phyloP scores from a whole-genome alignment of 2,888 invertebrate genomes.

The Troides oblongomaculatus region DNA sequence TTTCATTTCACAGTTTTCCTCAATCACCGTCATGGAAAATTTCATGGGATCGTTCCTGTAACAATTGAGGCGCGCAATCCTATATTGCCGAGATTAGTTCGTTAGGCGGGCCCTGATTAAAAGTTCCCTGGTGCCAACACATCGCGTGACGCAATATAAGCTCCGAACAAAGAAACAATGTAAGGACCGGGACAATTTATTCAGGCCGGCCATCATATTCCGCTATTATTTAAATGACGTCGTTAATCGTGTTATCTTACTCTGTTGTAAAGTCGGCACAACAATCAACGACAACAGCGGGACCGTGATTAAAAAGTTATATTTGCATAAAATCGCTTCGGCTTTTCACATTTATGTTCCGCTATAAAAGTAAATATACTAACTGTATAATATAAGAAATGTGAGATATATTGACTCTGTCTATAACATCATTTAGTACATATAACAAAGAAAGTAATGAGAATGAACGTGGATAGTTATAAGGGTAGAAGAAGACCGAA shows the following conservation, averaged over 20 bases:
- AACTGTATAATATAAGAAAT: too few species aligned
- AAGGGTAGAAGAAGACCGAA: too few species aligned
- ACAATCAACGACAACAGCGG: constrained; percentile 18
- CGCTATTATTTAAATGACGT: constrained; percentile 35
- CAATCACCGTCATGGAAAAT: constrained; percentile 3
- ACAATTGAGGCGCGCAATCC: constrained; percentile 30
- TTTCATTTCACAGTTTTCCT: neutral
- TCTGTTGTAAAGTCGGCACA: constrained; percentile 32
- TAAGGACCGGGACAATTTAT: constrained; percentile 56
- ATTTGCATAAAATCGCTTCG: constrained; percentile 26
- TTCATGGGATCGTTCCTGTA: constrained; percentile 13
- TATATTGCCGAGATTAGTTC: constrained; percentile 35
- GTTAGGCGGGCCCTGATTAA: constrained; percentile 47
- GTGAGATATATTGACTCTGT: too few species aligned
- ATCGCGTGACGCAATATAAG: constrained; percentile 43
- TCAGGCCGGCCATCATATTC: constrained; percentile 39
- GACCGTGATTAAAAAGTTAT: constrained; percentile 33
- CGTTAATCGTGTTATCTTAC: constrained; percentile 40
- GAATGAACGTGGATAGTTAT: too few species aligned
- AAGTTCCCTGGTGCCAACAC: constrained; percentile 46
- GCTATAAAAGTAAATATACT: too few species aligned
- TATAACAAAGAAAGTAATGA: too few species aligned
- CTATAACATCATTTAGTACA: too few species aligned
- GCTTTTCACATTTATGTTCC: neutral
- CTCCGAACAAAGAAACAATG: constrained; percentile 51